Evolutionary conservation across 2,113 vertebrate genomes (phyloP).

Genomic region (Oostethus manadensis): DNA sequence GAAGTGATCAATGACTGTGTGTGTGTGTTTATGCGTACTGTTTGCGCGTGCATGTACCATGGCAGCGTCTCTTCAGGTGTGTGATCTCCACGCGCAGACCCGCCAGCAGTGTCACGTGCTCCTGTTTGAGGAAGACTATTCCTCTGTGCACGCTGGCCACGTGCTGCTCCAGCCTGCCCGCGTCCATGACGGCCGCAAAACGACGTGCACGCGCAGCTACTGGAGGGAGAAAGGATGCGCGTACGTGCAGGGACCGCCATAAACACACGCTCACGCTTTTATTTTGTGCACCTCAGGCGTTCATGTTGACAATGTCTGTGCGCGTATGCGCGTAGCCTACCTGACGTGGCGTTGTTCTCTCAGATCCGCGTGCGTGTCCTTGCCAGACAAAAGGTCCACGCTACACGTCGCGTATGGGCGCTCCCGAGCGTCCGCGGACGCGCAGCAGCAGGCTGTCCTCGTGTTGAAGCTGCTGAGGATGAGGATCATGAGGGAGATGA

Average conservation of each 20-base stretch:
- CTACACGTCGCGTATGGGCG: not conserved
- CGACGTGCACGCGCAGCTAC: not conserved
- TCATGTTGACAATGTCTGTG: not conserved
- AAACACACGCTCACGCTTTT: not conserved
- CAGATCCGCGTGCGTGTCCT: constrained; percentile 23
- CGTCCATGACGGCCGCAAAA: constrained; percentile 78
- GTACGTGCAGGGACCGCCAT: not conserved
- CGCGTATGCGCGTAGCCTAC: constrained; percentile 40
- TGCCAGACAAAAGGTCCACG: constrained; percentile 33
- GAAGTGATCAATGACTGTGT: not conserved
- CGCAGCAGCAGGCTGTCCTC: not conserved
- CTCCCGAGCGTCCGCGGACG: not conserved
- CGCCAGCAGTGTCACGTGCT: constrained; percentile 85
- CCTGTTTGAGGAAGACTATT: constrained; percentile 87
- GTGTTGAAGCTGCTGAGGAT: not conserved
- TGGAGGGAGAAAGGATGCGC: not conserved
- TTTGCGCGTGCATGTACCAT: constrained; percentile 70
- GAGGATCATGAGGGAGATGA: too few species aligned
- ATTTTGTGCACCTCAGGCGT: too few species aligned
- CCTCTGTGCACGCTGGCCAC: constrained; percentile 90
- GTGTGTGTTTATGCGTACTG: constrained; percentile 17
- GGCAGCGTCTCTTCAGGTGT: constrained; percentile 87
- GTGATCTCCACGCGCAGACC: constrained; percentile 90
- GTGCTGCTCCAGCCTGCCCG: constrained; percentile 84
- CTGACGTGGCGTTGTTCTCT: not conserved